Base-by-base conservation (phyloP, 2,797 vertebrate species). In the Diglossa cyanea region DNA sequence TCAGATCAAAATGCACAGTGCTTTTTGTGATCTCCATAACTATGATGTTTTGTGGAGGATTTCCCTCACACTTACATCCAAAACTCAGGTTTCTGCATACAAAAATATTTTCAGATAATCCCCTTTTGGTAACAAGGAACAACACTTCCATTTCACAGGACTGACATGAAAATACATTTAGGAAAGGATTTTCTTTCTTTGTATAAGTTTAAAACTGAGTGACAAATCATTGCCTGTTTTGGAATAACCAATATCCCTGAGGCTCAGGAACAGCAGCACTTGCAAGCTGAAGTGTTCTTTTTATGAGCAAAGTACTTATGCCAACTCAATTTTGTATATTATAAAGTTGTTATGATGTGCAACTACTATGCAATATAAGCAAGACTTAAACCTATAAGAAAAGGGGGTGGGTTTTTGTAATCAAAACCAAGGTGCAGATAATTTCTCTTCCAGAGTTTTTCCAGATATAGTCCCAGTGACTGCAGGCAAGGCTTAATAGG, bases 111-210 rank as follows among this genome's bases (percentile, higher is more conserved):
- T 30, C 61, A 61, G 39, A 53, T 4, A 19, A 54, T 31, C 13
- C 8, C 5, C 11, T 35, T 57, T 33, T 26, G 13, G 15, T 11
- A 48, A 44, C 1, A 3, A 77, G 40, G 37, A 61, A 10, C 37
- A 86, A 33, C 25, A 12, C 4, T 62, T 19, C 28, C 7, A 14
- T 65, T 89, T 65, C 28, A 30, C 17, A 80, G 30, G 21, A 25
- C 9, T 18, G 13, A 61, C 7, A 19, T 0, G 0, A 71, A 17
- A 47, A 79, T 2, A 40, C 1, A 4, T 30, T 44, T 39, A 68
- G 17, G 24, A 70, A 68, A 53, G 3, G 5, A 31, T 48, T 45
- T 77, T 30, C 31, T 73, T 76, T 54, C 33, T 9, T 4, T 4
- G 18, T 0, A 0, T 2, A 31, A 17, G 5, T 61, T 68, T 79